phyloP scores from a whole-genome alignment of 2,888 invertebrate genomes.

The Rutpela maculata region DNA sequence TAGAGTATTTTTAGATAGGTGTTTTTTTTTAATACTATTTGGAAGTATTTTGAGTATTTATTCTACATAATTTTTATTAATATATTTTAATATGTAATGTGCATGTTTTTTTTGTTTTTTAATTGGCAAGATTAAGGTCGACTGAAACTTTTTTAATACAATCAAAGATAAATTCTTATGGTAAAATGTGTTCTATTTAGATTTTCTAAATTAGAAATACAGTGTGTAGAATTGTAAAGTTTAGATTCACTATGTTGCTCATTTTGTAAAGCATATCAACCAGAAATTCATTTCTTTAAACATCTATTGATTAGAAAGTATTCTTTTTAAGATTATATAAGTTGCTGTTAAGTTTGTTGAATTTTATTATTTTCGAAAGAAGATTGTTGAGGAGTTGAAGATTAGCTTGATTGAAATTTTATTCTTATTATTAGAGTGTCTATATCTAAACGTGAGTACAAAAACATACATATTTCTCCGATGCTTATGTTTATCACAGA shows the following conservation, averaged over 20 bases:
- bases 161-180: constrained; percentile 55
- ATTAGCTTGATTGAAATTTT: constrained; percentile 27
- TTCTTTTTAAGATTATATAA: constrained; percentile 42
- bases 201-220: constrained; percentile 49
- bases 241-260: constrained; percentile 50
- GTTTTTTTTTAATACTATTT: constrained; percentile 44
- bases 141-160: constrained; percentile 54
- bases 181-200: constrained; percentile 57
- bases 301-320: constrained; percentile 45
- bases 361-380: constrained; percentile 46
- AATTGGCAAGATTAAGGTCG: constrained; percentile 40
- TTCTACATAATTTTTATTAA: constrained; percentile 48
- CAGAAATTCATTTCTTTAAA: constrained; percentile 37
- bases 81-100: constrained; percentile 42
- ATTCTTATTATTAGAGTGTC: constrained; percentile 46
- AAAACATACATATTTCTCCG: constrained; percentile 53
- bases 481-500: constrained; percentile 42
- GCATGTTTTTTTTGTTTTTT: constrained; percentile 39
- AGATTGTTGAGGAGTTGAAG: constrained; percentile 44
- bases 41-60: constrained; percentile 54
- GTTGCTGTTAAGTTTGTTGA: constrained; percentile 54
- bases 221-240: constrained; percentile 34
- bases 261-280: constrained; percentile 54
- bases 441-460: constrained; percentile 47
- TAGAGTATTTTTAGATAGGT: constrained; percentile 47